phyloP scores from a whole-genome alignment of 2,888 invertebrate species.

The Seira sanloemensis region DNA sequence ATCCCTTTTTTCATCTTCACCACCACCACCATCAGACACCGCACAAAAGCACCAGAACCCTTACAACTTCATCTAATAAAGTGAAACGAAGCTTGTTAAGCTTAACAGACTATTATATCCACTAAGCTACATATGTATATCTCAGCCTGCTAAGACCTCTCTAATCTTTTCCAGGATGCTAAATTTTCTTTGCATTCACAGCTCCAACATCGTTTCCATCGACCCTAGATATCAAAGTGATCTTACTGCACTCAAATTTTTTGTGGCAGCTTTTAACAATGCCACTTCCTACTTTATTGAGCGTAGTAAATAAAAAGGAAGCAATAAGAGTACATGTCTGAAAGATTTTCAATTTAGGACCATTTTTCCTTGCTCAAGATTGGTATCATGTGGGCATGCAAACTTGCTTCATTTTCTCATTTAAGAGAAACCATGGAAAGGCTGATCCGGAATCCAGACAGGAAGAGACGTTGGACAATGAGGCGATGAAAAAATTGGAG shows the following conservation, averaged over 20 bases:
- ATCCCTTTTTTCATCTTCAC: background rate
- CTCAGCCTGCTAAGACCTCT: conserved; percentile 30
- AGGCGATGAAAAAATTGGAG: no score
- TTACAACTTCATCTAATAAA: conserved; percentile 38
- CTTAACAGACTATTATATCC: background rate
- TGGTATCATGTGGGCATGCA: no score
- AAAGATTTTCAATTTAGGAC: background rate
- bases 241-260: conserved; percentile 11
- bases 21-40: background rate
- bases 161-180: conserved; percentile 19
- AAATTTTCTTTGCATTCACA: background rate
- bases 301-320: conserved; percentile 27
- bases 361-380: no score
- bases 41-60: background rate
- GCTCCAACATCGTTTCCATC: background rate
- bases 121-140: conserved; percentile 29
- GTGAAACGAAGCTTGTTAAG: background rate
- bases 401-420: no score
- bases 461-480: no score
- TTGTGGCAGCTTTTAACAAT: conserved; percentile 11
- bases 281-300: conserved; percentile 27
- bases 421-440: no score
- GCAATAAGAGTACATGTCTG: conserved; percentile 11
- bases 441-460: no score
- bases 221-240: background rate